phyloP scores from a whole-genome alignment of 2,797 vertebrate genomes.

The Tympanoctomys barrerae region DNA sequence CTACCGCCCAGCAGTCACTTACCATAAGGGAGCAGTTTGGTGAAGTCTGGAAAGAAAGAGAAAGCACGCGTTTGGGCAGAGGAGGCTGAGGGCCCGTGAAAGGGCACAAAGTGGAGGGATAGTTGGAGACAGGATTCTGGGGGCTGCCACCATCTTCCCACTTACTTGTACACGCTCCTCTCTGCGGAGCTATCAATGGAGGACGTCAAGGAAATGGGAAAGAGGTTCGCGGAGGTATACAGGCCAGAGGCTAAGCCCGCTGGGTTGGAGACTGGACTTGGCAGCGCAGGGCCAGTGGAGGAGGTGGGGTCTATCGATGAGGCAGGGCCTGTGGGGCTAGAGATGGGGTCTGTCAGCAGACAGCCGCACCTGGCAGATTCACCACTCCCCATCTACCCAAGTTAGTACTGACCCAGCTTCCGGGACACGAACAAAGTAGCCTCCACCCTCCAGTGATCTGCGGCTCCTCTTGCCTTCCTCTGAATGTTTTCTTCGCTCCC shows the following conservation, averaged over 20 bases:
- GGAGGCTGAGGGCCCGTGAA: conserved; percentile 80
- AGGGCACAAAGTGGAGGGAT: conserved; percentile 69
- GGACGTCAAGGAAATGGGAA: conserved; percentile 45
- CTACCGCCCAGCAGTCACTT: conserved; percentile 87
- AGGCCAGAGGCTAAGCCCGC: conserved; percentile 2
- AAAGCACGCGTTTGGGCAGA: conserved; percentile 82
- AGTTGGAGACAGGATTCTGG: conserved; percentile 47
- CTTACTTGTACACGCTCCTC: conserved; percentile 92
- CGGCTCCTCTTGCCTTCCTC: conserved; percentile 87
- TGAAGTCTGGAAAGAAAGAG: conserved; percentile 91
- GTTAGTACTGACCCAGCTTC: conserved; percentile 55
- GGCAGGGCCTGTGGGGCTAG: conserved; percentile 22
- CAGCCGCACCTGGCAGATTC: neutral
- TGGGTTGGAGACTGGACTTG: neutral
- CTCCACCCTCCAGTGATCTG: conserved; percentile 82
- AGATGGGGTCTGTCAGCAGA: conserved; percentile 9
- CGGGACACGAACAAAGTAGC: neutral
- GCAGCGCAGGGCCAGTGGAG: neutral
- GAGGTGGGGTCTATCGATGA: neutral
- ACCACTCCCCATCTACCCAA: too few relatives aligned
- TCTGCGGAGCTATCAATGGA: conserved; percentile 71
- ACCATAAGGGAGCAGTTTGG: conserved; percentile 92
- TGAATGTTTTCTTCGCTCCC: conserved; percentile 86
- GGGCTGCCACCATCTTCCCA: conserved; percentile 17
- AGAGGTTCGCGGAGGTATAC: conserved; percentile 62